Conservation (phyloP, 2,888 invertebrate genomes). For the Drosophila parthenogenetica region DNA sequence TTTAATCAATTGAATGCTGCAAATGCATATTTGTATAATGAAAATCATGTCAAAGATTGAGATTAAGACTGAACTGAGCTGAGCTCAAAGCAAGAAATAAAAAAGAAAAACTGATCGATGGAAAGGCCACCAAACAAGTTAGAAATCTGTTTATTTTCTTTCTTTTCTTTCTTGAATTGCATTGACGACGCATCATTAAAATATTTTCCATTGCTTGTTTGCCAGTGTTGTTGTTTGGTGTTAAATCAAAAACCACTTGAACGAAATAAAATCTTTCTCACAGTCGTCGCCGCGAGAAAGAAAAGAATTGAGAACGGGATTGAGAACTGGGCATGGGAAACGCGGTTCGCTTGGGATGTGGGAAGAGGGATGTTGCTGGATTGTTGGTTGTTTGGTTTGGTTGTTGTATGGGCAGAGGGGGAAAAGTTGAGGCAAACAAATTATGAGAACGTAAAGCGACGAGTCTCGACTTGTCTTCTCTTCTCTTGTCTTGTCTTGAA, state of each 20-base stretch:
- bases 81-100: background rate
- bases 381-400: background rate
- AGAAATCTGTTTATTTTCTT: constrained; percentile 66
- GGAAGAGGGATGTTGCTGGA: no score
- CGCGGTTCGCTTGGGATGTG: constrained; percentile 3
- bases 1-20: constrained; percentile 62
- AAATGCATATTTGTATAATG: background rate
- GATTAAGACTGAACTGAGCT: constrained; percentile 15
- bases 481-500: constrained; percentile 48
- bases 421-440: constrained; percentile 64
- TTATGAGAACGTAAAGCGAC: constrained; percentile 75
- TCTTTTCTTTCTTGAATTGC: constrained; percentile 64
- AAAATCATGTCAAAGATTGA: constrained; percentile 56
- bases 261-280: constrained; percentile 80
- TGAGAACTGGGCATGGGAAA: constrained; percentile 41
- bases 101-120: constrained; percentile 10
- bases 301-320: constrained; percentile 63
- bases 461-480: constrained; percentile 14
- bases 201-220: constrained; percentile 75
- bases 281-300: constrained; percentile 66
- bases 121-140: constrained; percentile 74
- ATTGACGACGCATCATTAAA: constrained; percentile 77
- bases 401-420: background rate
- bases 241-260: constrained; percentile 80
- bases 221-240: constrained; percentile 61